Conservation (phyloP, 2,113 vertebrate genomes). For the Apaloderma vittatum region DNA sequence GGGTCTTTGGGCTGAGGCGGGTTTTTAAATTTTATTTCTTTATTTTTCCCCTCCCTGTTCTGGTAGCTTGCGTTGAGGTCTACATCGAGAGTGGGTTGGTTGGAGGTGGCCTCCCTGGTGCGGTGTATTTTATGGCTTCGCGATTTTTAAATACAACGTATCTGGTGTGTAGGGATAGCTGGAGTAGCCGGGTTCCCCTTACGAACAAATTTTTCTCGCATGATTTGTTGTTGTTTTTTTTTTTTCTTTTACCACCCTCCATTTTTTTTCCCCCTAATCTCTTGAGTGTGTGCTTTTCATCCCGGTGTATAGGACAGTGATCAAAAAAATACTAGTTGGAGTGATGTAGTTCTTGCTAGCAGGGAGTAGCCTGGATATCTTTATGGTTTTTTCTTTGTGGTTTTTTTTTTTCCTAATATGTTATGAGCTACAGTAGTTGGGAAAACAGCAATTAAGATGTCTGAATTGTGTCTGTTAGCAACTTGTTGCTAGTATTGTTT, state of each 20-base stretch:
- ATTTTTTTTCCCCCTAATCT: not conserved
- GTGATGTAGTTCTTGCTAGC: not conserved
- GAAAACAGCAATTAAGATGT: not conserved
- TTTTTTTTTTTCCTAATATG: accelerated
- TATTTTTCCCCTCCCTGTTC: not conserved
- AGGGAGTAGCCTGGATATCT: not conserved
- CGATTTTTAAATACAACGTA: accelerated
- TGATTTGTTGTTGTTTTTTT: too few relatives aligned
- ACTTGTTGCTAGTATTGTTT: not conserved
- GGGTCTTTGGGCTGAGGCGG: too few relatives aligned
- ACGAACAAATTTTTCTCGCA: accelerated
- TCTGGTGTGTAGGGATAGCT: accelerated
- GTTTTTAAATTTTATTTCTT: not conserved
- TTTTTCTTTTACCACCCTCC: too few relatives aligned
- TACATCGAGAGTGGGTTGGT: not conserved
- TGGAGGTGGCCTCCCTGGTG: not conserved
- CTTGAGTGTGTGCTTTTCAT: accelerated
- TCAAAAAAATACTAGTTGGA: not conserved
- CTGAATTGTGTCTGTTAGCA: not conserved
- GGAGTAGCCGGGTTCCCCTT: accelerated
- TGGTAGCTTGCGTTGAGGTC: not conserved
- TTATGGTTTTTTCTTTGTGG: too few relatives aligned
- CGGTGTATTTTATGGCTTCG: accelerated
- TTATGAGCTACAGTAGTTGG: not conserved
- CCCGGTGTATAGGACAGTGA: too few relatives aligned